Percentiles rank a stretch among this genome's conserved stretches.
phyloP scores from a whole-genome alignment of 2,888 invertebrate species.

The Cerastoderma edule region DNA sequence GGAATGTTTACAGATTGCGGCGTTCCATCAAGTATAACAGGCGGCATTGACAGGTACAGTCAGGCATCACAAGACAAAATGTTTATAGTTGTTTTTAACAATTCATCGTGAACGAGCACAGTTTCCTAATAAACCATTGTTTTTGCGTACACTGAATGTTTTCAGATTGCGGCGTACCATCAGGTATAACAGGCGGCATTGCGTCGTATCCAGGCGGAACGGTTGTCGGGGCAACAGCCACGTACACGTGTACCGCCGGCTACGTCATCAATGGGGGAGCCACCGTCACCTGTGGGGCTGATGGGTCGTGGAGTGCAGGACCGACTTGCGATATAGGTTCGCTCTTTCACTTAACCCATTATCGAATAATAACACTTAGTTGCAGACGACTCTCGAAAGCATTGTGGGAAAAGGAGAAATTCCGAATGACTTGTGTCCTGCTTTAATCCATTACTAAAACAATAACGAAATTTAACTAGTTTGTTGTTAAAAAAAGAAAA shows the following conservation, averaged over 20 bases:
- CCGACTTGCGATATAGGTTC: conserved; percentile 44
- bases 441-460: background rate
- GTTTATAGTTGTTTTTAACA: too few species aligned
- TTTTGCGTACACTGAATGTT: background rate
- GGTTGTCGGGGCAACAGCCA: conserved; percentile 31
- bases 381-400: background rate
- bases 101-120: too few species aligned
- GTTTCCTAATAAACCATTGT: too few species aligned
- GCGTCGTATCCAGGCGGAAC: conserved; percentile 34
- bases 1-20: conserved; percentile 44
- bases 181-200: conserved; percentile 27
- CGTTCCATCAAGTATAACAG: conserved; percentile 26
- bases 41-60: too few species aligned
- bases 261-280: conserved; percentile 41
- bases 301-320: conserved; percentile 36
- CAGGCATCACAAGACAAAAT: too few species aligned
- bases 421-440: too few species aligned
- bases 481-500: background rate
- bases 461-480: background rate
- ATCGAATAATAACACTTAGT: background rate
- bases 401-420: background rate
- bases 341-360: too few species aligned
- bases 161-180: conserved; percentile 51
- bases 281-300: conserved; percentile 30
- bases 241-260: conserved; percentile 42